A percentile compares a stretch with the other conserved stretches of the same genome.
Conservation (phyloP, 2,888 invertebrate genomes). For the Drosophila buzzatii region DNA sequence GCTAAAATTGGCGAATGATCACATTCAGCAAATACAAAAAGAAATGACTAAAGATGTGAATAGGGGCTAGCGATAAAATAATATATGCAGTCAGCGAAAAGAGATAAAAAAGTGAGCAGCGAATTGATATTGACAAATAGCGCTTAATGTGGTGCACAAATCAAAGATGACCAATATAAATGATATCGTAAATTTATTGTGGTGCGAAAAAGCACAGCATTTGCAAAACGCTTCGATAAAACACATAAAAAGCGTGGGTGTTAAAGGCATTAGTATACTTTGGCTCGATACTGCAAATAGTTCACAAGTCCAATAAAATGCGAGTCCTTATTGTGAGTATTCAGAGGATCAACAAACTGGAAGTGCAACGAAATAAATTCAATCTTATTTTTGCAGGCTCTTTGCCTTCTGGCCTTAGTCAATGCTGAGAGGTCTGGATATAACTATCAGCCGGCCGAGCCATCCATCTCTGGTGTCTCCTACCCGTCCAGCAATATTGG, state of each 20-base stretch:
- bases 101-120: constrained; percentile 25
- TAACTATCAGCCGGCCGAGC: constrained; percentile 72
- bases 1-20: constrained; percentile 20
- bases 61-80: constrained; percentile 13
- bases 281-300: constrained; percentile 41
- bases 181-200: constrained; percentile 38
- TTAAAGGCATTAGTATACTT: constrained; percentile 53
- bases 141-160: constrained; percentile 56
- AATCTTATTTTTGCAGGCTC: constrained; percentile 29
- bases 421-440: constrained; percentile 70
- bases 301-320: constrained; percentile 62
- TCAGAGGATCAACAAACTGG: background rate
- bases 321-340: constrained; percentile 73
- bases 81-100: constrained; percentile 21
- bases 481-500: constrained; percentile 37
- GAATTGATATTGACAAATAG: constrained; percentile 40
- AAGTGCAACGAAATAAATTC: background rate
- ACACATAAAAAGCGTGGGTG: constrained; percentile 69
- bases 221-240: constrained; percentile 21
- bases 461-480: constrained; percentile 44
- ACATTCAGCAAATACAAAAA: constrained; percentile 21
- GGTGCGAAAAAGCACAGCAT: constrained; percentile 30
- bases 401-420: constrained; percentile 67
- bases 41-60: constrained; percentile 36
- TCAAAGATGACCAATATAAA: constrained; percentile 33